Evolutionary conservation across 2,113 vertebrate genomes (phyloP).

Genomic region (Calidris pygmaea): DNA sequence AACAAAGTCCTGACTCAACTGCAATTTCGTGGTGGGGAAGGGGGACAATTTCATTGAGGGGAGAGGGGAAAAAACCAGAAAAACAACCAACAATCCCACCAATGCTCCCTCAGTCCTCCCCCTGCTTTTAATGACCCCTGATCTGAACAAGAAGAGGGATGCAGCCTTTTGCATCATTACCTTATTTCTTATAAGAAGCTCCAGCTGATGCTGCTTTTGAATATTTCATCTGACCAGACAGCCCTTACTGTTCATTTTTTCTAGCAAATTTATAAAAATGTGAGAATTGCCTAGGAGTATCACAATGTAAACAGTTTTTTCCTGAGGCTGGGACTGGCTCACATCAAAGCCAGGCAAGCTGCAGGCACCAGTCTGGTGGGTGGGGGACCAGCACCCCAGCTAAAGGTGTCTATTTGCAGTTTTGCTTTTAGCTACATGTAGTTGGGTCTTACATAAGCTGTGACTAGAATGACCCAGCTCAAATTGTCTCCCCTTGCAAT

Average conservation of each 20-base stretch:
- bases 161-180: background rate
- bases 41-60: background rate
- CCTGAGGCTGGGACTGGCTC: background rate
- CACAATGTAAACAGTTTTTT: background rate
- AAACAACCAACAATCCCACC: background rate
- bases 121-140: background rate
- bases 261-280: background rate
- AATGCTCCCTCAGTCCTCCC: background rate
- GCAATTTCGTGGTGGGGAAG: background rate
- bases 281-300: background rate
- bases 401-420: background rate
- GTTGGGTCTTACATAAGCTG: background rate
- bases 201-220: background rate
- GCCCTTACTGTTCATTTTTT: background rate
- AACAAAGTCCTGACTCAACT: background rate
- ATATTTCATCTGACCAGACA: background rate
- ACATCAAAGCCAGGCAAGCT: background rate
- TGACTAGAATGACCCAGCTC: background rate
- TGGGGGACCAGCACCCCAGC: background rate
- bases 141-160: background rate
- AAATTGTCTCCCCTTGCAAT: background rate
- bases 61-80: background rate
- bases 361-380: fast-evolving
- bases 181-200: background rate
- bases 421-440: fast-evolving